phyloP scores from a whole-genome alignment of 2,888 invertebrate genomes.

The Priocnemis perturbator region DNA sequence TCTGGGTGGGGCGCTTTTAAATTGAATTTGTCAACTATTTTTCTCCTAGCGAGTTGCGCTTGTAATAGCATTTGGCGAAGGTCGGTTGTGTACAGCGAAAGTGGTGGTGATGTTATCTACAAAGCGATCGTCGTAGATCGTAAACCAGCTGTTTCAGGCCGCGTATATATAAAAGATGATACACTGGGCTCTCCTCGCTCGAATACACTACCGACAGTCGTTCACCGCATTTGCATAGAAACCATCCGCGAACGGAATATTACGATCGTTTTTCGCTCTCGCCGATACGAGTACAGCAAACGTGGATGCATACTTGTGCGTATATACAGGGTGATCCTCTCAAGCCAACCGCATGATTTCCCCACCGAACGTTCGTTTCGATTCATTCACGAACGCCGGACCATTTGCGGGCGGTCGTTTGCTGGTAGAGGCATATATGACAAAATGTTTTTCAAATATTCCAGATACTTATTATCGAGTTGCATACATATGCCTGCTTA shows the following conservation, averaged over 20 bases:
- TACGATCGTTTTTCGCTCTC: conserved; percentile 52
- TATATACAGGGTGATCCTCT: conserved; percentile 27
- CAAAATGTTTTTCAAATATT: no score
- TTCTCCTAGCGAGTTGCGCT: conserved; percentile 16
- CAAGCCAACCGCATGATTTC: neutral
- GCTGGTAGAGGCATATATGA: no score
- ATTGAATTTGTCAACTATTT: no score
- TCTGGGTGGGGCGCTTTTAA: no score
- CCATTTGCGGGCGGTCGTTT: no score
- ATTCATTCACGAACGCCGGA: no score
- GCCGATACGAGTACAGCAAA: conserved; percentile 26
- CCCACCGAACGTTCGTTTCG: no score
- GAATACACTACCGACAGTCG: conserved; percentile 49
- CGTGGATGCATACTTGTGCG: conserved; percentile 22
- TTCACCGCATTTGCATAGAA: conserved; percentile 55
- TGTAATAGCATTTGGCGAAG: conserved; percentile 46
- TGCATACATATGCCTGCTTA: conserved; percentile 5
- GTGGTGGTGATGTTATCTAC: conserved; percentile 42
- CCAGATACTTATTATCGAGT: no score
- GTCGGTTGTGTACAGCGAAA: conserved; percentile 13
- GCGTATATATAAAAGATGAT: conserved; percentile 45
- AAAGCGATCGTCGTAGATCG: conserved; percentile 40
- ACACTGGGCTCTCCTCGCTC: conserved; percentile 41
- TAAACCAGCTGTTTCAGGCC: conserved; percentile 45
- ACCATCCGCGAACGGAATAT: conserved; percentile 49